Evolutionary conservation across 2,797 vertebrate genomes (phyloP), one percentile per base, ranked within the genome.

Genomic region (Lithobates sylvaticus): DNA sequence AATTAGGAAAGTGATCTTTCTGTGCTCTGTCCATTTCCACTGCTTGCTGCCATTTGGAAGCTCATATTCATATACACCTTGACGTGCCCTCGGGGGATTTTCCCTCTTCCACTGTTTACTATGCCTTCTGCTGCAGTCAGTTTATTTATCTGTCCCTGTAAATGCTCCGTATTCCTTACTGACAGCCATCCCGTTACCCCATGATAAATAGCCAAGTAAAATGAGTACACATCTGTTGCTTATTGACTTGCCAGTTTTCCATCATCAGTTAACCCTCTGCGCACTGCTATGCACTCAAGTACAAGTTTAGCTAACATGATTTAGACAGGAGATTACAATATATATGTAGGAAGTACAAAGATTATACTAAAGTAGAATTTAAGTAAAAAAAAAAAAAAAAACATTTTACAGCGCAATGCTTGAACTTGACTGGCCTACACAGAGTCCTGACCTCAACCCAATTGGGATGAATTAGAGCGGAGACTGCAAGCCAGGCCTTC

Each of bases 91-190:
- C 61, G n/a, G n/a, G 61, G 61, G 23, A 65, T 65, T 65, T 65
- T 65, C 61, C 61, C 61, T 65, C 23, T 65, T 65, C n/a, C 61
- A 23, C 23, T 65, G 61, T 65, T 65, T 65, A 65, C 50, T 65
- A 65, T 26, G 61, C 50, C 50, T 54, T 54, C 50, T 54, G 50
- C 50, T 54, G 50, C 50, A 65, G 61, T 26, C 61, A 65, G 21
- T 65, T 65, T 65, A 65, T 65, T 23, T 65, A 26, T 65, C 61
- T 26, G n/a, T 65, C 61, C 12, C 61, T 65, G 61, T 26, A n/a
- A 23, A 23, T 65, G n/a, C 21, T 65, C 23, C 10, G 61, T 65
- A 65, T 65, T 65, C n/a, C n/a, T 65, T 65, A 23, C 61, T n/a
- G 61, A 65, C 61, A 65, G 61, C 61, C 61, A 26, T 10, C 61